Evolutionary conservation across 1,140 invertebrate species (phyloP).

Genomic region (Lordiphosa clarofinis): DNA sequence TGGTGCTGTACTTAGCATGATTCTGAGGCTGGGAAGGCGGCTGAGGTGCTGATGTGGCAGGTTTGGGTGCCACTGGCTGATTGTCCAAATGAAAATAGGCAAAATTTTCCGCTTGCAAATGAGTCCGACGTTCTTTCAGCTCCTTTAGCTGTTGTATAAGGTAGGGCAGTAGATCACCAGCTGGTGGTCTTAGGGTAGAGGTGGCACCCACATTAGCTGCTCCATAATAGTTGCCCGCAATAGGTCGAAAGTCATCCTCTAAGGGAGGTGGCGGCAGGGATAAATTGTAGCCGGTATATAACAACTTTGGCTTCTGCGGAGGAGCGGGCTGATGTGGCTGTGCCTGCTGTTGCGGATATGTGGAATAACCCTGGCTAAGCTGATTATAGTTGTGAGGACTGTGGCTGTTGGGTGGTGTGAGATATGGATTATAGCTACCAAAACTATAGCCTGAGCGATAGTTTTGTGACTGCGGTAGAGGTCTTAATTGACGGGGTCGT

Average conservation of each 20-base stretch:
- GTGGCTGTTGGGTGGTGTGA: constrained; percentile 42
- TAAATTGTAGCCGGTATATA: constrained; percentile 69
- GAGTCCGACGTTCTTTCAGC: constrained; percentile 62
- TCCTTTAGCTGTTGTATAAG: constrained; percentile 64
- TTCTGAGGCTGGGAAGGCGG: constrained; percentile 1
- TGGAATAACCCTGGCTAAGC: constrained; percentile 40
- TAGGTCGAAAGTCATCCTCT: constrained; percentile 68
- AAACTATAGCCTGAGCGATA: constrained; percentile 58
- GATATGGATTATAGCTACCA: constrained; percentile 66
- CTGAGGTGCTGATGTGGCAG: constrained; percentile 17
- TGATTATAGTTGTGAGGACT: constrained; percentile 52
- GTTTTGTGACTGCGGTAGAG: constrained; percentile 14
- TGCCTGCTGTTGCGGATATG: constrained; percentile 32
- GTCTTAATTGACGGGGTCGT: constrained; percentile 56
- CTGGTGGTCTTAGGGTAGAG: constrained; percentile 25
- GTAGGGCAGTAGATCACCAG: constrained; percentile 57
- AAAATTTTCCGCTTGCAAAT: constrained; percentile 71
- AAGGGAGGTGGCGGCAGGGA: constrained; percentile 58
- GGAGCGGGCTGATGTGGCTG: constrained; percentile 17
- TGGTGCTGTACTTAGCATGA: constrained; percentile 74
- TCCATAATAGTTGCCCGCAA: constrained; percentile 63
- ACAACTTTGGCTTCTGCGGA: constrained; percentile 41
- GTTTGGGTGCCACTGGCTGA: constrained; percentile 28
- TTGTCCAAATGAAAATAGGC: constrained; percentile 77
- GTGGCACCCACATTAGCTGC: constrained; percentile 20